A percentile compares a stretch with the other conserved stretches of the same genome.
Evolutionary conservation across 2,888 invertebrate species (phyloP).

Genomic region (Meganola albula): DNA sequence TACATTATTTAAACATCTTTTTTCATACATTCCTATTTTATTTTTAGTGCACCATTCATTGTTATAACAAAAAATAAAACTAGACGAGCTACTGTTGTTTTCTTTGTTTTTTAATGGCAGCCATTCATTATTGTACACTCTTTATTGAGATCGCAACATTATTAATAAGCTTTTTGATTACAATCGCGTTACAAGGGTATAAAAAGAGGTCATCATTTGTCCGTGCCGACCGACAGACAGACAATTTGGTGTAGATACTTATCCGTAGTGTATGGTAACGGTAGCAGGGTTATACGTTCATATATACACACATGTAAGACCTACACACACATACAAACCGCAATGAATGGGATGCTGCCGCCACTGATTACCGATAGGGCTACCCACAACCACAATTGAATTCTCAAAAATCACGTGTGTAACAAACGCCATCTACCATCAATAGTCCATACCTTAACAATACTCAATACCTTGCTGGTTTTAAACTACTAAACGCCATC

Average conservation of each 20-base stretch:
- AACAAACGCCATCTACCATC: too few relatives aligned
- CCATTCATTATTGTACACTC: constrained; percentile 36
- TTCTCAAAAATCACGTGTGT: constrained; percentile 31
- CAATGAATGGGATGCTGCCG: constrained; percentile 67
- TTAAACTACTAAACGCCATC: too few relatives aligned
- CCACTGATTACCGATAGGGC: constrained; percentile 49
- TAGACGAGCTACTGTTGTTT: constrained; percentile 23
- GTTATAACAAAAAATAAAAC: constrained; percentile 42
- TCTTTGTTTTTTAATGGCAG: constrained; percentile 27
- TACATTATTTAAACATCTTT: constrained; percentile 24
- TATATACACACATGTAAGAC: constrained; percentile 24
- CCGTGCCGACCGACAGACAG: constrained; percentile 38
- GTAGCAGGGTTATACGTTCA: constrained; percentile 43
- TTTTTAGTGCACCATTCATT: constrained; percentile 39
- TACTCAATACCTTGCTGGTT: too few relatives aligned
- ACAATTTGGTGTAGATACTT: constrained; percentile 46
- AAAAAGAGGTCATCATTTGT: constrained; percentile 50
- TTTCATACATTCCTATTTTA: constrained; percentile 14
- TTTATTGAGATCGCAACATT: constrained; percentile 41
- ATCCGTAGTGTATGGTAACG: constrained; percentile 47
- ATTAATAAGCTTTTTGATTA: constrained; percentile 47
- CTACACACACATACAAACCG: constrained; percentile 31
- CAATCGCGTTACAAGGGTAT: constrained; percentile 39
- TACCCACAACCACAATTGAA: constrained; percentile 31
- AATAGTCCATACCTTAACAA: too few relatives aligned